Conservation (phyloP, 2,797 vertebrate species). For the Monodelphis domestica region DNA sequence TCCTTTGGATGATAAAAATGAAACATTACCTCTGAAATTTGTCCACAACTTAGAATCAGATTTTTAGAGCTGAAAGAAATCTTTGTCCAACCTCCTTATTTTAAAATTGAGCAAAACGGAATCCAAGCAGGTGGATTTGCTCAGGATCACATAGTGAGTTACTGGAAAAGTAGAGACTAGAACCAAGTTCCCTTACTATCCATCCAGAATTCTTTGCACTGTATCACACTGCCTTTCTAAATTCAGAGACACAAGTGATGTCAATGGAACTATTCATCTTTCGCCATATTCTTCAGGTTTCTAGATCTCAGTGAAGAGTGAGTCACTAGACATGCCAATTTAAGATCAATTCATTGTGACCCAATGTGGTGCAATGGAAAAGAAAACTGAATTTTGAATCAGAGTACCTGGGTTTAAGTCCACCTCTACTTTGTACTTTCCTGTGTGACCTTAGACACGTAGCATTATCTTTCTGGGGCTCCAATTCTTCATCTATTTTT, state of each 20-base stretch:
- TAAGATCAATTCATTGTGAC: slow-evolving; percentile 21
- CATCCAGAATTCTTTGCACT: not conserved
- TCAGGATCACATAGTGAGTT: not conserved
- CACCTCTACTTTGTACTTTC: not conserved
- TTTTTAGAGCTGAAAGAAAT: slow-evolving; percentile 10
- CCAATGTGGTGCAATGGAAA: not conserved
- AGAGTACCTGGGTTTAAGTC: not conserved
- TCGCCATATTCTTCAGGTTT: slow-evolving; percentile 14
- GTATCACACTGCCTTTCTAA: not conserved
- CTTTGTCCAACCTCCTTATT: not conserved
- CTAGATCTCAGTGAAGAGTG: slow-evolving; percentile 14
- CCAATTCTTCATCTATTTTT: slow-evolving; percentile 72
- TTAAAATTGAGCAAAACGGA: not conserved
- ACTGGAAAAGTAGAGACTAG: not conserved
- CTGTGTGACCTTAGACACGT: not conserved
- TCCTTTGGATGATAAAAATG: not conserved
- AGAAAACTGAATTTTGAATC: not conserved
- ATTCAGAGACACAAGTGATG: not conserved
- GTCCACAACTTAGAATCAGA: not conserved
- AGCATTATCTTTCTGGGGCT: not conserved
- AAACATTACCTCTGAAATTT: not conserved
- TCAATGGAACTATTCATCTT: not conserved
- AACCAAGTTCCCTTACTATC: not conserved
- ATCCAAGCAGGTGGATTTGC: not conserved
- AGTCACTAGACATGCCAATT: not conserved